Conservation (phyloP, 1,140 invertebrate species). For the Charaxes varanes region DNA sequence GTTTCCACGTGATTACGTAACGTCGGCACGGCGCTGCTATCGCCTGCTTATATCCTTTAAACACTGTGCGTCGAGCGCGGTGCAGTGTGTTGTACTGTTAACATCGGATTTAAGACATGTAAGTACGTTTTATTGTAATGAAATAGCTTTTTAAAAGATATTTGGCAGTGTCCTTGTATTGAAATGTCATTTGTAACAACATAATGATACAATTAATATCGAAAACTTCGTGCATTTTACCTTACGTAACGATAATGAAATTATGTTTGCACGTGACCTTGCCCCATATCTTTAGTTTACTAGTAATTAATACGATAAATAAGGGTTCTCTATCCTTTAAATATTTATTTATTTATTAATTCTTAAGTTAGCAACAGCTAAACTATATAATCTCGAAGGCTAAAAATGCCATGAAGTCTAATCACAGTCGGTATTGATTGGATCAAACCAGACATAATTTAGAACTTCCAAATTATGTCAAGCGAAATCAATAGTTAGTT, state of each 20-base stretch:
- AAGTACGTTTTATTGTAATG: constrained; percentile 31
- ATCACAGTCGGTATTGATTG: constrained; percentile 25
- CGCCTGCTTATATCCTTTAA: constrained; percentile 52
- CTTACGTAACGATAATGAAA: constrained; percentile 68
- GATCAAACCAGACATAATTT: constrained; percentile 18
- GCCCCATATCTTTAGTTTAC: constrained; percentile 36
- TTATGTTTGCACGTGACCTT: constrained; percentile 70
- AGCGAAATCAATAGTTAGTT: too few relatives aligned
- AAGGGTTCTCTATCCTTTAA: background rate
- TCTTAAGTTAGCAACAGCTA: too few relatives aligned
- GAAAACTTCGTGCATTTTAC: constrained; percentile 21
- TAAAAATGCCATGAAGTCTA: constrained; percentile 4
- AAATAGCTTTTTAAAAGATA: constrained; percentile 4
- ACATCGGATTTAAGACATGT: constrained; percentile 66
- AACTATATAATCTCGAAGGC: constrained; percentile 6
- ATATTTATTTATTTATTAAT: background rate
- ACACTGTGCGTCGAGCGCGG: constrained; percentile 65
- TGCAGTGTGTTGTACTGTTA: constrained; percentile 55
- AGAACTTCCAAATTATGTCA: too few relatives aligned
- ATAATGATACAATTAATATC: constrained; percentile 4
- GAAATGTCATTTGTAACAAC: background rate
- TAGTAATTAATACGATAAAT: constrained; percentile 16
- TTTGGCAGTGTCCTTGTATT: constrained; percentile 1
- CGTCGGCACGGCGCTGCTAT: constrained; percentile 51
- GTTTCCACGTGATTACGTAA: constrained; percentile 63